Base-by-base conservation (phyloP, 2,888 invertebrate species). In the Plebejus argus region DNA sequence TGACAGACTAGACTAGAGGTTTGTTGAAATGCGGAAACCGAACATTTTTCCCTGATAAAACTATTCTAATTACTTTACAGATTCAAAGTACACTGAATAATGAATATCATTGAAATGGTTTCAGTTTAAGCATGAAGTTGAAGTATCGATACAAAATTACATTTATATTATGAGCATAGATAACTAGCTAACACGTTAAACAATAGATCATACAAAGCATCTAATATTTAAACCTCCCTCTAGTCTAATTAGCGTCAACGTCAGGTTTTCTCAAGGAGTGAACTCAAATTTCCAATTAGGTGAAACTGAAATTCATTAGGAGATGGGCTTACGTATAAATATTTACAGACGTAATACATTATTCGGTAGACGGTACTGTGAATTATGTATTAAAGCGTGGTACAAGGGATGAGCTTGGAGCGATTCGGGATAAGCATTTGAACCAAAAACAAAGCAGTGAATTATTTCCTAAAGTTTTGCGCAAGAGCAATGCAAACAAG, bases 311-410 rank as follows among this genome's bases (percentile, higher is more conserved):
- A 87, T 88, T 89, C 89, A 89, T 90, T 89, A 89, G 88, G 81
- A 87, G 84, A 89, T 90, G 84, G 77, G 82, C 83, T 83, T 85
- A 83, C 84, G 83, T 84, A 90, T 91, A 90, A 90, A 91, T 91
- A 91, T 91, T 90, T 88, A 90, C 84, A 82, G 83, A 81, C 83
- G 81, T 90, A 90, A 90, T 91, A 89, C 89, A 90, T 91, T 91
- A 90, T 87, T 79, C 81, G 84, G 86, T 80, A 86, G 86, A 86
- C 85, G 84, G 79, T 82, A 79, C 77, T 77, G 82, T 90, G 91
- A 87, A 90, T 90, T 87, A 90, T 90, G 86, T 88, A 90, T 88
- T 75, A 84, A 82, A 12, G 33, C 78, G 76, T 82, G 84, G 85
- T 79, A n/a, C 77, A 82, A 82, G 70, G 1, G 0, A 45, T n/a